Evolutionary conservation across 2,888 invertebrate species (phyloP), one percentile per base, ranked within the genome.

Genomic region (Cephus spinipes): DNA sequence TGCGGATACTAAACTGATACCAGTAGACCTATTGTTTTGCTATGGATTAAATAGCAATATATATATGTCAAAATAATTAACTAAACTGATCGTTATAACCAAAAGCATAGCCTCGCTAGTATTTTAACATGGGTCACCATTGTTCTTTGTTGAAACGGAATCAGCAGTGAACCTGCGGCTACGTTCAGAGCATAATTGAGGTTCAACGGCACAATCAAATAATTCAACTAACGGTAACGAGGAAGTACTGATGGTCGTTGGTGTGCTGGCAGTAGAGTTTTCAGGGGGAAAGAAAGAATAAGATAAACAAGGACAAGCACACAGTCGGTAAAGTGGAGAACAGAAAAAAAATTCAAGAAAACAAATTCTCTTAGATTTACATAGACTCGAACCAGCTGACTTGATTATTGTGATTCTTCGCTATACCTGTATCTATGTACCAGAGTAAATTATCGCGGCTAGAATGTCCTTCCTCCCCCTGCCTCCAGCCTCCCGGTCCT

Each of bases 321-420:
- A 9, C 23, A 9, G 55, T 55, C 0, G 55, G 0, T 1, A 2
- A 2, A 6, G 15, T 3, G 6, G 9, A 55, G 4, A 23, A 2
- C 0, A 23, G 6, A 6, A 23, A 40, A 4, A 2, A 23, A 40
- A 40, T 15, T 15, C 1, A 40, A 40, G 2, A 40, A 40, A 15
- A 40, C 3, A 55, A 55, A 23, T 15, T 23, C 6, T 23, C 55
- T 55, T 55, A 1, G 1, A 55, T 23, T 23, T 15, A 23, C 6
- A 23, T 55, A 9, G 9, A 23, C 15, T 0, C 6, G 23, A 15
- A 55, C 0, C 55, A 6, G 55, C 55, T 23, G 23, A 23, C 9
- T 23, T 9, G 2, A 55, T 23, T 23, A 9, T 55, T 55, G 55
- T 23, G 23, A 23, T 55, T 55, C 0, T 55, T 55, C 2, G 9